Conservation (phyloP, 2,888 invertebrate genomes). For the Apodemia duryi region DNA sequence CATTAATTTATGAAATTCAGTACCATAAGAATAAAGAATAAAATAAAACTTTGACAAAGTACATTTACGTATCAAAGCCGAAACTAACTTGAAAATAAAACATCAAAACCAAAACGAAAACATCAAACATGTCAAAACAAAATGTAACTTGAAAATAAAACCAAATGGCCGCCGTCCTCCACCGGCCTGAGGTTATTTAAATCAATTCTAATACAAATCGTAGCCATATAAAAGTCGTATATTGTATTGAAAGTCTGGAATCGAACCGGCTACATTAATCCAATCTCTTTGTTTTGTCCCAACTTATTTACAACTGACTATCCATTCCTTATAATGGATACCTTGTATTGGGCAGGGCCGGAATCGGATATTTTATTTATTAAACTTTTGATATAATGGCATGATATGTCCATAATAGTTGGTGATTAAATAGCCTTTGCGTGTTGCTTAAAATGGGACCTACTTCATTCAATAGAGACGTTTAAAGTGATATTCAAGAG, state of each 20-base stretch:
- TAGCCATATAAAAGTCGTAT: constrained; percentile 29
- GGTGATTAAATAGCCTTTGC: constrained; percentile 13
- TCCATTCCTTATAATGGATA: constrained; percentile 3
- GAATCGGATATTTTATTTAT: constrained; percentile 32
- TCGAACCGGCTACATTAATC: constrained; percentile 51
- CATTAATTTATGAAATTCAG: no score
- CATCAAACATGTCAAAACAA: neutral
- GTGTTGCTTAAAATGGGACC: neutral
- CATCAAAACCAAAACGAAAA: neutral
- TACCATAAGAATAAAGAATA: no score
- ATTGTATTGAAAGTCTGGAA: constrained; percentile 34
- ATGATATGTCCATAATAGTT: constrained; percentile 16
- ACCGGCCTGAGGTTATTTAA: constrained; percentile 15
- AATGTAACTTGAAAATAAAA: constrained; percentile 6
- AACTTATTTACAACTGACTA: constrained; percentile 52
- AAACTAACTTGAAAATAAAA: neutral
- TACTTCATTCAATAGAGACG: neutral
- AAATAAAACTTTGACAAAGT: no score
- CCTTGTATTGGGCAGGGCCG: constrained; percentile 41
- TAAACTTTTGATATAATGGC: constrained; percentile 18
- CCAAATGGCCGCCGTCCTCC: neutral
- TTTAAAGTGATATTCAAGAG: neutral
- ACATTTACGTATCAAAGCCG: neutral
- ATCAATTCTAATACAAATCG: constrained; percentile 22
- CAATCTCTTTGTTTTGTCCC: constrained; percentile 59